Percentiles rank a stretch among this genome's conserved stretches.
phyloP scores from a whole-genome alignment of 2,888 invertebrate genomes.

The Cerceris ruficornis region DNA sequence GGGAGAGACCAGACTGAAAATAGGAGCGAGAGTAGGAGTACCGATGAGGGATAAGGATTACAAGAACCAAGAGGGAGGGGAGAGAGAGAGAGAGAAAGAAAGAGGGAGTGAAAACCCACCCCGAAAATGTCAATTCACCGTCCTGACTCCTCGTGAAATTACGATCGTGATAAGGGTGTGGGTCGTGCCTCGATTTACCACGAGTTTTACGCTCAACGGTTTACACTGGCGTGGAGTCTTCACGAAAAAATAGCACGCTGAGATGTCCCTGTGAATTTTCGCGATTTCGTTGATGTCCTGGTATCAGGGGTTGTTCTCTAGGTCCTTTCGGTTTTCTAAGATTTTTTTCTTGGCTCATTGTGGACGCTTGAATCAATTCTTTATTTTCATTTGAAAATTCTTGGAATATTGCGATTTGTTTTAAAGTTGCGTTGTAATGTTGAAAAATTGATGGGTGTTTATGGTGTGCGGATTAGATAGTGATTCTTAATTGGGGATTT shows the following conservation, averaged over 20 bases:
- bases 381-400: no score
- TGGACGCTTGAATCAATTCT: no score
- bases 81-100: slow-evolving; percentile 19
- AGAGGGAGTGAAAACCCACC: slow-evolving; percentile 29
- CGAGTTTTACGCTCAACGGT: slow-evolving; percentile 14
- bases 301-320: not conserved
- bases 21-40: slow-evolving; percentile 65
- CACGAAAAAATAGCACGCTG: not conserved
- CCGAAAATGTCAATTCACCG: slow-evolving; percentile 66
- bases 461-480: no score
- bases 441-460: no score
- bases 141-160: slow-evolving; percentile 47
- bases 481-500: no score
- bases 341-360: not conserved
- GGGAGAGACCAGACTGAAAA: slow-evolving; percentile 74
- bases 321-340: not conserved
- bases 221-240: not conserved
- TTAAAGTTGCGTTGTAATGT: no score
- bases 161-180: slow-evolving; percentile 43
- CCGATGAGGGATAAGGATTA: slow-evolving; percentile 70
- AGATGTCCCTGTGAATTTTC: not conserved
- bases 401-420: no score
- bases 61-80: slow-evolving; percentile 38
- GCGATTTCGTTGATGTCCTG: not conserved
- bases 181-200: slow-evolving; percentile 15